Evolutionary conservation across 30 jellyfish, hydroid and myxozoan species (phyloP), one percentile per base, ranked within the genome.

Genomic region (Euphysa ruthae): DNA sequence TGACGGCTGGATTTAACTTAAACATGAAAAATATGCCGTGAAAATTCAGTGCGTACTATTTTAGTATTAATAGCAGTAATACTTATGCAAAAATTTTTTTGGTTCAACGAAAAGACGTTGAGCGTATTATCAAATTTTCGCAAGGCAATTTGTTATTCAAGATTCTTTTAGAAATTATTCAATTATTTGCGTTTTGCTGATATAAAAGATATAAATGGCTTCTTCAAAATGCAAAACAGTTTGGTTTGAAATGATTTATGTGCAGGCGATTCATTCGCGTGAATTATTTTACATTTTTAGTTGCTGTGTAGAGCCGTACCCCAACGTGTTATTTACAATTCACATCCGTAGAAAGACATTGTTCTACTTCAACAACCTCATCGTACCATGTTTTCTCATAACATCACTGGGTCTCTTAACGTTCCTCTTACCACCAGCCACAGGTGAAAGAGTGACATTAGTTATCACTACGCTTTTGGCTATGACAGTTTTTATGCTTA

Each of bases 361-460:
- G 66, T 83, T 83, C 46, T 83, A 83, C 57, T 83, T 83, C 78
- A 83, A 83, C 73, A 83, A 83, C 66, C 75, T 83, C 25, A 83
- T 83, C 43, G 93, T 76, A 4, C 95, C 95, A 0, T 83, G 95
- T 63, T 83, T 83, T 54, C 82, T 83, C 19, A 83, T 83, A 3
- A 83, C 95, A 4, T 82, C 93, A 25, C 72, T 83, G 42, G 92
- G 95, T 23, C 61, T 83, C 28, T 64, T 83, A 55, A 83, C 95
- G 32, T 83, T 83, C 58, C 92, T 83, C 27, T 50, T 83, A 52
- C 95, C 95, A 4, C 95, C 95, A 5, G 93, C 92, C 16, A 83
- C 95, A n/a, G 95, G 95, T 6, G 95, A 83, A 62, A 64, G 95
- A 14, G 88, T 83, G n/a, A 83, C 95, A 16, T 74, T 83, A 20